phyloP scores from a whole-genome alignment of 2,888 invertebrate genomes.

The Plagodis pulveraria region DNA sequence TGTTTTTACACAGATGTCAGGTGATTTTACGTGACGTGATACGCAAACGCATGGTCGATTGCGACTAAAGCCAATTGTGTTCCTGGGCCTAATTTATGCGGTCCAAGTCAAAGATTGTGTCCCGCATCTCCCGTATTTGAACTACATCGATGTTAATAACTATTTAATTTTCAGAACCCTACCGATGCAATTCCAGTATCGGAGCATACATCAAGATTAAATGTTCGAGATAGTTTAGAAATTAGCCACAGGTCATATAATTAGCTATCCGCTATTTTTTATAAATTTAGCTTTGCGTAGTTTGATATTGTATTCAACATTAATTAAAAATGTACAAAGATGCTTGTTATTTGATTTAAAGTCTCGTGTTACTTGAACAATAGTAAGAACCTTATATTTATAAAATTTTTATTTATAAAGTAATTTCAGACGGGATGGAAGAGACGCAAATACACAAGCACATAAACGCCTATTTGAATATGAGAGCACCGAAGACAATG shows the following conservation, averaged over 20 bases:
- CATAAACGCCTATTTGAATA: conserved; percentile 19
- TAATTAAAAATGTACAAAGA: no score
- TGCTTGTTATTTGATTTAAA: conserved; percentile 24
- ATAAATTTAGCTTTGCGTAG: no score
- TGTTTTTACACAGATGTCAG: no score
- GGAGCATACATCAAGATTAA: conserved; percentile 47
- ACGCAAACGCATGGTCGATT: no score
- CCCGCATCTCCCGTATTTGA: no score
- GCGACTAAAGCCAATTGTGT: no score
- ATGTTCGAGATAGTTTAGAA: conserved; percentile 70
- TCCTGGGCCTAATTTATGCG: no score
- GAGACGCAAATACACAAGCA: conserved; percentile 32
- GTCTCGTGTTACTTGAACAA: background rate
- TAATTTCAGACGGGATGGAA: conserved; percentile 44
- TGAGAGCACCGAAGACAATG: conserved; percentile 20
- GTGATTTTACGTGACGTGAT: no score
- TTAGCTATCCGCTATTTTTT: no score
- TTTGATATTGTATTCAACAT: no score
- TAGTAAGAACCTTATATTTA: background rate
- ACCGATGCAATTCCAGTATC: conserved; percentile 33
- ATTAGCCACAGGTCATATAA: conserved; percentile 60
- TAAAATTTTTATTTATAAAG: background rate
- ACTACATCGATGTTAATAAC: no score
- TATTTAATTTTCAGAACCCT: conserved; percentile 51
- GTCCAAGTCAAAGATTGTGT: no score